Evolutionary conservation across 1,140 invertebrate genomes (phyloP).

Genomic region (Drosophila santomea): DNA sequence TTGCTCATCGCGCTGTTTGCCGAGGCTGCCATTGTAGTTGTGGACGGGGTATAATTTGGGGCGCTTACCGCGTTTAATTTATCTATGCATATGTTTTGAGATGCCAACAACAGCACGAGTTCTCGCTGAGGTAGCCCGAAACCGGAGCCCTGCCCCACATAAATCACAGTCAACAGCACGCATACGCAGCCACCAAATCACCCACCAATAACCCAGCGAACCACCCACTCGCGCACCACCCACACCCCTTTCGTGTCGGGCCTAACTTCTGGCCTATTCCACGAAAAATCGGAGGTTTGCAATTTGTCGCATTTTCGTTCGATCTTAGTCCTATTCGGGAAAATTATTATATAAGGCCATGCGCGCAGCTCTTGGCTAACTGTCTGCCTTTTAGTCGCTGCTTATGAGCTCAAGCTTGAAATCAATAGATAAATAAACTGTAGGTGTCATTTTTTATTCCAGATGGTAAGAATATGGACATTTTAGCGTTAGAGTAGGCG

Average conservation of each 20-base stretch:
- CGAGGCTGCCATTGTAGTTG: slow-evolving; percentile 45
- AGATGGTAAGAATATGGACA: too few species aligned
- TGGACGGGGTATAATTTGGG: slow-evolving; percentile 39
- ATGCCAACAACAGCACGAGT: slow-evolving; percentile 63
- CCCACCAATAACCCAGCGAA: too few species aligned
- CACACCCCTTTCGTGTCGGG: slow-evolving; percentile 67
- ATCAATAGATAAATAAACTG: background rate
- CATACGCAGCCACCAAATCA: slow-evolving; percentile 17
- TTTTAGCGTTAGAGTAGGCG: too few species aligned
- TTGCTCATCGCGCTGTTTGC: slow-evolving; percentile 46
- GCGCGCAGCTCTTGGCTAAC: background rate
- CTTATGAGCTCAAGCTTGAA: background rate
- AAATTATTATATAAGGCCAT: background rate
- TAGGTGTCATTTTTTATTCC: background rate
- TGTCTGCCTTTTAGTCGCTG: background rate
- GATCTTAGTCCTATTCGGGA: background rate
- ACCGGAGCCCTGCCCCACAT: slow-evolving; percentile 53
- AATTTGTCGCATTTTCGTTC: slow-evolving; percentile 33
- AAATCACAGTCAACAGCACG: slow-evolving; percentile 68
- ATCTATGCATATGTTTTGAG: slow-evolving; percentile 81
- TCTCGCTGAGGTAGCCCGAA: slow-evolving; percentile 34
- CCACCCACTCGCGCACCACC: slow-evolving; percentile 4
- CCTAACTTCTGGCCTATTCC: slow-evolving; percentile 31
- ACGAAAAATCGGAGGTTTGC: slow-evolving; percentile 36
- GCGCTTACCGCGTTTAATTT: slow-evolving; percentile 80